Percentiles rank a stretch among this genome's conserved stretches.
Evolutionary conservation across 2,888 invertebrate genomes (phyloP).

Genomic region (Pseudolycoriella hygida): DNA sequence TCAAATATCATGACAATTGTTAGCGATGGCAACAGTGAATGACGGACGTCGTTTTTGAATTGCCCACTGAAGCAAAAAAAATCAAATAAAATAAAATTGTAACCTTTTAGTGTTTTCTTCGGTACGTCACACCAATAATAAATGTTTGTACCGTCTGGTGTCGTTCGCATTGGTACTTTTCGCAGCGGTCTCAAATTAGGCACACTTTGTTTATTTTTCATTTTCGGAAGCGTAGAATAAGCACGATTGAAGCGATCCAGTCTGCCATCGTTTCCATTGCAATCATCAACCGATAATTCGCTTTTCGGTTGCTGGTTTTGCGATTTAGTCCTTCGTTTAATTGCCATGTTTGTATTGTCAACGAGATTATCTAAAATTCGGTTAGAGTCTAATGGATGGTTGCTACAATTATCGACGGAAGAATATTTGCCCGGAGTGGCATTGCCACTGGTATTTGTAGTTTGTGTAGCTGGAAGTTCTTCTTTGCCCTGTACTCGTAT

Average conservation of each 20-base stretch:
- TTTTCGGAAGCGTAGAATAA: slow-evolving; percentile 18
- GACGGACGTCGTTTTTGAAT: no score
- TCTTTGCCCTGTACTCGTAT: slow-evolving; percentile 49
- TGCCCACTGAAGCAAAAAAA: not conserved
- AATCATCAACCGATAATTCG: slow-evolving; percentile 10
- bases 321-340: slow-evolving; percentile 5
- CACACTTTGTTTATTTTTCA: slow-evolving; percentile 14
- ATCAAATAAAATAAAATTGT: slow-evolving; percentile 7
- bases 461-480: slow-evolving; percentile 38
- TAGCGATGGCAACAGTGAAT: no score
- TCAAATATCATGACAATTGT: no score
- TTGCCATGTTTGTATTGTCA: not conserved
- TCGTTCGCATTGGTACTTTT: slow-evolving; percentile 54
- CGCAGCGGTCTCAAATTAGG: slow-evolving; percentile 20
- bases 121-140: slow-evolving; percentile 79
- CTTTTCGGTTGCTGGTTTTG: slow-evolving; percentile 2
- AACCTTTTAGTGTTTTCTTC: slow-evolving; percentile 36
- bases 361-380: slow-evolving; percentile 1
- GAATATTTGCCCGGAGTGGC: not conserved
- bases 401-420: slow-evolving; percentile 10
- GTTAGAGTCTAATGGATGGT: slow-evolving; percentile 20
- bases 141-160: slow-evolving; percentile 68
- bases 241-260: slow-evolving; percentile 16
- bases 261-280: slow-evolving; percentile 9
- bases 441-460: not conserved